These are phyloP conservation scores for Clarias magur DNA, from an alignment of 2,113 vertebrate genomes.

Conservation along the genomic window DNA sequence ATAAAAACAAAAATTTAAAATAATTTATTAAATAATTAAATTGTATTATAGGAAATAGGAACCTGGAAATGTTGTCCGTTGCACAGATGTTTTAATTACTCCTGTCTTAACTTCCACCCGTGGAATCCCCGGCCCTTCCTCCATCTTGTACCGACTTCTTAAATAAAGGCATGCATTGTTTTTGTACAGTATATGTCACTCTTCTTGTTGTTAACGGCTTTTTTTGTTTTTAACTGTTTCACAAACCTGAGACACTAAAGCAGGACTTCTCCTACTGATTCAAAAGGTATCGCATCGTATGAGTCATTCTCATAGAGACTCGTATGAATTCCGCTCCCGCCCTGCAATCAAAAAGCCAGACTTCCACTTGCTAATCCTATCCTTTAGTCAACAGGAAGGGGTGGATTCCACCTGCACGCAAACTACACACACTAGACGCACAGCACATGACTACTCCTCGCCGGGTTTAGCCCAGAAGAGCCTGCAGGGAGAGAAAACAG, in stretches of 20 bases:
- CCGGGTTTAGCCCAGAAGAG: neutral
- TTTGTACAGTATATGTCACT: neutral
- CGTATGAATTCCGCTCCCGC: neutral
- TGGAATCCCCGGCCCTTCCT: too few relatives aligned
- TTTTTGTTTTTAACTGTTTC: neutral
- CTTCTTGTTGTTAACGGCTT: neutral
- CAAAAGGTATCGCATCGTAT: neutral
- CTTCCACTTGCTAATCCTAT: constrained; percentile 33
- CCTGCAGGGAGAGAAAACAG: constrained; percentile 15
- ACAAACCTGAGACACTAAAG: neutral
- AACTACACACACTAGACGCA: constrained; percentile 5
- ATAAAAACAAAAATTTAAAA: too few relatives aligned
- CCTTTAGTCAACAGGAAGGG: constrained; percentile 10
- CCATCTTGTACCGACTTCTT: neutral
- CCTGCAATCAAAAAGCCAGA: constrained; percentile 18
- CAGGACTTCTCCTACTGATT: neutral
- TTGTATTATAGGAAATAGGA: neutral
- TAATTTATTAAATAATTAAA: too few relatives aligned
- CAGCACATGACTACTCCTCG: neutral
- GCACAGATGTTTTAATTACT: neutral
- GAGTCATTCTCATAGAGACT: neutral
- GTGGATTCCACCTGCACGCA: constrained; percentile 27
- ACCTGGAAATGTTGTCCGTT: neutral
- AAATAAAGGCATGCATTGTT: neutral
- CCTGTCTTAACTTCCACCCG: neutral